Conservation (phyloP, 2,113 vertebrate genomes). For the Xyliphius kryptos region DNA sequence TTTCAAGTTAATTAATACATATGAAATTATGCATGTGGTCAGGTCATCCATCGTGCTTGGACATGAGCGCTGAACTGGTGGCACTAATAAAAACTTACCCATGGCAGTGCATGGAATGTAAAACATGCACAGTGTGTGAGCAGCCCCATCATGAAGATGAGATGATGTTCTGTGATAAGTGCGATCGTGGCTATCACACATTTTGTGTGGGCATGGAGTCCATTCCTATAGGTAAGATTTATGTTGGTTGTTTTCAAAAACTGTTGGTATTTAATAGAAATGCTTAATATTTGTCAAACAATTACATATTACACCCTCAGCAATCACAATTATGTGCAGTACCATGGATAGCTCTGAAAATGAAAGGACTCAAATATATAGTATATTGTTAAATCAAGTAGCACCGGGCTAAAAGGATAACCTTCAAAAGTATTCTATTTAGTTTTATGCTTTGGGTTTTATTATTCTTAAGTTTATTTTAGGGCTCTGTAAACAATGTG, state of each 20-base stretch:
- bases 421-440: too few species aligned
- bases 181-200: slow-evolving; percentile 95
- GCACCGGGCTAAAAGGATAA: too few species aligned
- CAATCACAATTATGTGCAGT: too few species aligned
- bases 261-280: background rate
- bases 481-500: too few species aligned
- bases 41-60: slow-evolving; percentile 97
- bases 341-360: too few species aligned
- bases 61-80: slow-evolving; percentile 86
- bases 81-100: slow-evolving; percentile 89
- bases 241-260: background rate
- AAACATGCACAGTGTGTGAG: slow-evolving; percentile 91
- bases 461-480: too few species aligned
- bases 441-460: too few species aligned
- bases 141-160: slow-evolving; percentile 97
- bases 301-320: too few species aligned
- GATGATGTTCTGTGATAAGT: slow-evolving; percentile 99
- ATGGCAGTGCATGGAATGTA: slow-evolving; percentile 99
- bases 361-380: too few species aligned
- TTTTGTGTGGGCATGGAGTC: slow-evolving; percentile 93
- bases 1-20: too few species aligned
- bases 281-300: background rate
- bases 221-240: slow-evolving; percentile 82
- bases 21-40: slow-evolving; percentile 26
- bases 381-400: too few species aligned